Evolutionary conservation across 2,797 vertebrate species (phyloP).

Genomic region (Podarcis lilfordi): DNA sequence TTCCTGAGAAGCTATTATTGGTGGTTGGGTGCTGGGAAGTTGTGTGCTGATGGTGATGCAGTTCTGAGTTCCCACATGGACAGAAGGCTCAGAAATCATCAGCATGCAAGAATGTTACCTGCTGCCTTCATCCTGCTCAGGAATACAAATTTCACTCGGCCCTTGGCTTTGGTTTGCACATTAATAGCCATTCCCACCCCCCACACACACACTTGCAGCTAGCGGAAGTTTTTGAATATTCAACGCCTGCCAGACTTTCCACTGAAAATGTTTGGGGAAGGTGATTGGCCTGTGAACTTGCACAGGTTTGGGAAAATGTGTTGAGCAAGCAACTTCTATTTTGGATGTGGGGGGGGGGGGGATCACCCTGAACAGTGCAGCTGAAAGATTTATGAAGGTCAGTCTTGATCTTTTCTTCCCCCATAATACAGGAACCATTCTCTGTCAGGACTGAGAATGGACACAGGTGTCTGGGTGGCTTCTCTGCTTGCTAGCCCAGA

Average conservation of each 20-base stretch:
- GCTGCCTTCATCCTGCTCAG: conserved; percentile 15
- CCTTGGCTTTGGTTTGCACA: background rate
- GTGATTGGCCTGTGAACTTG: background rate
- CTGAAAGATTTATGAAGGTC: conserved; percentile 42
- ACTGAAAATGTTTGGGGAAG: conserved; percentile 6
- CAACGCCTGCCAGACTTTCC: conserved; percentile 1
- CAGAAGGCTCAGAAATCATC: conserved; percentile 13
- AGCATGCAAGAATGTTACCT: conserved; percentile 17
- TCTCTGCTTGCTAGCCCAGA: background rate
- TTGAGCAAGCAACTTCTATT: conserved; percentile 16
- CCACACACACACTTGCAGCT: background rate
- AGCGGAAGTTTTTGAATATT: conserved; percentile 31
- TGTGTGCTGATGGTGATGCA: background rate
- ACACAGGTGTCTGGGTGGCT: background rate
- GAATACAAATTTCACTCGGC: conserved; percentile 32
- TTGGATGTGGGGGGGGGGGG: background rate
- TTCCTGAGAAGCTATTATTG: background rate
- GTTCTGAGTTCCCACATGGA: background rate
- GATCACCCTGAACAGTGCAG: background rate
- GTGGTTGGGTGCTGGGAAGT: background rate
- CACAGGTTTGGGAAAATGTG: background rate
- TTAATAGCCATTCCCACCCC: background rate
- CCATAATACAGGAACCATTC: background rate
- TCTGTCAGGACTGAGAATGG: background rate
- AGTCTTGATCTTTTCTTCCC: background rate